Percentiles rank a stretch among this genome's conserved stretches.
These are phyloP conservation scores for Diplazon laetatorius DNA, from an alignment of 2,888 invertebrate genomes.

Conservation along the genomic window DNA sequence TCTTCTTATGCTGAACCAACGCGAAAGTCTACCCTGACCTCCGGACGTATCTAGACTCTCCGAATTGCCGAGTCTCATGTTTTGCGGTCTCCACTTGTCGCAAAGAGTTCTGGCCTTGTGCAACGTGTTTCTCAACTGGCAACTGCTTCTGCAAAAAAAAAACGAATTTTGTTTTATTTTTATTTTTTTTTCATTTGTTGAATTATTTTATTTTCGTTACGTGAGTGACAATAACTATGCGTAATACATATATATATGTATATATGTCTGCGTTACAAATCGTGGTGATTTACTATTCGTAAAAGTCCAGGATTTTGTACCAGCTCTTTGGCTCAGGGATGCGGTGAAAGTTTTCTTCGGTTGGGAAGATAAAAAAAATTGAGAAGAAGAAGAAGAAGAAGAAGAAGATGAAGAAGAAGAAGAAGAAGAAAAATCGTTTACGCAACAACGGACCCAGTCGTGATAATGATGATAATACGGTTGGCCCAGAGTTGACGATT, in stretches of 20 bases:
- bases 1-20: slow-evolving; percentile 95
- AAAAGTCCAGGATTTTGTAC: too few relatives aligned
- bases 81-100: slow-evolving; percentile 87
- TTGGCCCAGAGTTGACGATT: background rate
- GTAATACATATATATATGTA: too few relatives aligned
- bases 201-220: too few relatives aligned
- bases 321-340: background rate
- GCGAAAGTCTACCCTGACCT: slow-evolving; percentile 87
- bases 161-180: too few relatives aligned
- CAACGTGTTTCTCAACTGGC: slow-evolving; percentile 90
- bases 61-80: slow-evolving; percentile 78
- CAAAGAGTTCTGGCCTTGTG: slow-evolving; percentile 92
- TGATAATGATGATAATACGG: slow-evolving; percentile 1
- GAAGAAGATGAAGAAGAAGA: too few relatives aligned
- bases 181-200: too few relatives aligned
- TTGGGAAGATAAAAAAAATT: too few relatives aligned
- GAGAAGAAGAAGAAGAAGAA: too few relatives aligned
- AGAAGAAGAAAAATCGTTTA: slow-evolving; percentile 1
- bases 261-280: slow-evolving; percentile 13
- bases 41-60: slow-evolving; percentile 85
- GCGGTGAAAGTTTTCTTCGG: slow-evolving; percentile 23
- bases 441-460: background rate
- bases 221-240: too few relatives aligned
- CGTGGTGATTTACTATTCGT: too few relatives aligned
- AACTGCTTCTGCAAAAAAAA: slow-evolving; percentile 88